Conservation (phyloP, 2,888 invertebrate species). For the Tridacna gigas region DNA sequence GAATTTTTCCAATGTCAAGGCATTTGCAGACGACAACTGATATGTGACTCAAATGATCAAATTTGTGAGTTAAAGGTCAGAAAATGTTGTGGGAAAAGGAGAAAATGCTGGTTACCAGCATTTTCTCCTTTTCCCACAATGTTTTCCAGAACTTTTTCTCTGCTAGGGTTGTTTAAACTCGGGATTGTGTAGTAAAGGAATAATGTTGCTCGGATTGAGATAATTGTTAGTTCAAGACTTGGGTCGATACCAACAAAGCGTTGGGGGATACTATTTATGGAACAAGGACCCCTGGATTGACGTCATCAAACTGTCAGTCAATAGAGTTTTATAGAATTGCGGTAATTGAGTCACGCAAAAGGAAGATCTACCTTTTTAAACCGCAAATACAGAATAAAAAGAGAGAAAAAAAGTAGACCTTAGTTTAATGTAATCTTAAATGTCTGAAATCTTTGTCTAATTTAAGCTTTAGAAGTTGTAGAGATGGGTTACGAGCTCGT, state of each 20-base stretch:
- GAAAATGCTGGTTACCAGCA: no score
- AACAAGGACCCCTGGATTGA: constrained; percentile 4
- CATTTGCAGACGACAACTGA: no score
- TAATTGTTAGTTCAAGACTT: neutral
- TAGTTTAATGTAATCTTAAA: neutral
- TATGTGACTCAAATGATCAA: no score
- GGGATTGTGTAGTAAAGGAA: no score
- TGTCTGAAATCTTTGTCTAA: neutral
- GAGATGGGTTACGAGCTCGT: no score
- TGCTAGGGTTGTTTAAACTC: no score
- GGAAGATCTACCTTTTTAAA: neutral
- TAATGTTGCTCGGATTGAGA: neutral
- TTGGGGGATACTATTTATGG: constrained; percentile 26
- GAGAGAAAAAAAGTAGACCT: neutral
- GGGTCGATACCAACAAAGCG: constrained; percentile 11
- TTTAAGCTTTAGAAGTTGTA: no score
- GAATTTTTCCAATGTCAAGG: no score
- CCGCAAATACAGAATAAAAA: neutral
- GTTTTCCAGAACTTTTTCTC: no score
- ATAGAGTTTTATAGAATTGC: neutral
- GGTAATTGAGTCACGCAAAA: constrained; percentile 20
- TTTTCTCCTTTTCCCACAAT: no score
- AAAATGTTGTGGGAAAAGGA: no score
- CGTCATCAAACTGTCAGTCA: constrained; percentile 6
- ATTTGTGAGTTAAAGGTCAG: no score